Evolutionary conservation across 2,797 vertebrate species (phyloP).

Genomic region (Sebastes steindachneri): DNA sequence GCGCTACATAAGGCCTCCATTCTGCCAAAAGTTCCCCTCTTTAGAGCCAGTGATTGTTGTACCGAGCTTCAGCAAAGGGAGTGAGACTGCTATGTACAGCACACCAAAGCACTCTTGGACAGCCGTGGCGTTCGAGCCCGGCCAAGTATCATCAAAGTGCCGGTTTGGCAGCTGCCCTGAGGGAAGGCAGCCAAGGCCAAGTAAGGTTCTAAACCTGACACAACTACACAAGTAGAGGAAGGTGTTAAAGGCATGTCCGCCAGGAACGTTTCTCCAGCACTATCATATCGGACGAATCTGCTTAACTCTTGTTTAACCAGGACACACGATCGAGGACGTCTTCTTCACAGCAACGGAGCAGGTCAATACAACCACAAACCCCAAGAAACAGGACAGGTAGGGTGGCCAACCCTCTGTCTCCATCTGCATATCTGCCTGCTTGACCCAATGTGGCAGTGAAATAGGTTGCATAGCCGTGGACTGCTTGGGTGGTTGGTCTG

Average conservation of each 20-base stretch:
- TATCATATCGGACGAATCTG: not conserved
- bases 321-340: not conserved
- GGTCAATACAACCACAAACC: no score
- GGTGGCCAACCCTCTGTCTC: not conserved
- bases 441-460: not conserved
- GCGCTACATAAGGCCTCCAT: conserved; percentile 38
- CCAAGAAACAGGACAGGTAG: not conserved
- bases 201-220: conserved; percentile 63
- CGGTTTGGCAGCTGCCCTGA: conserved; percentile 64
- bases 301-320: conserved; percentile 12
- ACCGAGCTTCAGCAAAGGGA: conserved; percentile 40
- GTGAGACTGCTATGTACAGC: conserved; percentile 46
- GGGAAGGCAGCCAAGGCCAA: conserved; percentile 61
- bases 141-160: conserved; percentile 72
- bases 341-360: no score
- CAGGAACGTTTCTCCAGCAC: not conserved
- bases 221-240: conserved; percentile 49
- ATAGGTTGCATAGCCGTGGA: not conserved
- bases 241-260: conserved; percentile 49
- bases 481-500: not conserved
- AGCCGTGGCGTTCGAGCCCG: conserved; percentile 27
- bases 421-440: not conserved
- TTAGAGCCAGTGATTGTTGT: conserved; percentile 46
- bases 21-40: conserved; percentile 58
- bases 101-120: conserved; percentile 65